phyloP scores from a whole-genome alignment of 1,140 invertebrate genomes.

The Aphidius ervi region DNA sequence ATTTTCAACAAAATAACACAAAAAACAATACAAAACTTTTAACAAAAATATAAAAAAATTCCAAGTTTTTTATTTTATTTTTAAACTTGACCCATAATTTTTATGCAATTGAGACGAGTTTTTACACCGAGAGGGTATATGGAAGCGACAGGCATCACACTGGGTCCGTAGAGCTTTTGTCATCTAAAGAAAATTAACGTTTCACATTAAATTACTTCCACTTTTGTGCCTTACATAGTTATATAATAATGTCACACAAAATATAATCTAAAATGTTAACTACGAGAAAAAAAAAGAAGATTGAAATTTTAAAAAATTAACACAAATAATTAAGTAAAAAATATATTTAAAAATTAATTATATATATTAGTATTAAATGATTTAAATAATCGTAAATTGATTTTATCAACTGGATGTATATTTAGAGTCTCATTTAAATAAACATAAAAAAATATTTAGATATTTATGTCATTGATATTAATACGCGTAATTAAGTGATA shows the following conservation, averaged over 20 bases:
- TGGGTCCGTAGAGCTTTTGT: background rate
- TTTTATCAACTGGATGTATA: no score
- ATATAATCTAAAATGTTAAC: no score
- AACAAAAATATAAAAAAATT: no score
- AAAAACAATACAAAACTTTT: background rate
- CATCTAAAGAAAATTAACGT: slow-evolving; percentile 18
- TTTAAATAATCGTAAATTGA: background rate
- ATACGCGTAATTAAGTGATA: no score
- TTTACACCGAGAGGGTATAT: slow-evolving; percentile 3
- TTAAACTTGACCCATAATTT: slow-evolving; percentile 21
- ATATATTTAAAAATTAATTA: no score
- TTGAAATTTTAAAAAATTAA: no score
- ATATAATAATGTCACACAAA: background rate
- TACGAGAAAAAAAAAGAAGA: no score
- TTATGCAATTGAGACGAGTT: slow-evolving; percentile 8
- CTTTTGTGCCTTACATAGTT: slow-evolving; percentile 4
- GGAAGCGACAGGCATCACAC: slow-evolving; percentile 10
- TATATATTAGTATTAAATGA: no score
- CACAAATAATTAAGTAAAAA: no score
- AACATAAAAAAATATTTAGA: no score
- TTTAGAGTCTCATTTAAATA: no score
- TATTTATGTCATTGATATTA: background rate
- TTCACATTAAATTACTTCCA: slow-evolving; percentile 19
- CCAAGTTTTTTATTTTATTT: no score
- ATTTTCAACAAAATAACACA: slow-evolving; percentile 4